Conservation (phyloP, 2,113 vertebrate species). For the Centropristis striata region DNA sequence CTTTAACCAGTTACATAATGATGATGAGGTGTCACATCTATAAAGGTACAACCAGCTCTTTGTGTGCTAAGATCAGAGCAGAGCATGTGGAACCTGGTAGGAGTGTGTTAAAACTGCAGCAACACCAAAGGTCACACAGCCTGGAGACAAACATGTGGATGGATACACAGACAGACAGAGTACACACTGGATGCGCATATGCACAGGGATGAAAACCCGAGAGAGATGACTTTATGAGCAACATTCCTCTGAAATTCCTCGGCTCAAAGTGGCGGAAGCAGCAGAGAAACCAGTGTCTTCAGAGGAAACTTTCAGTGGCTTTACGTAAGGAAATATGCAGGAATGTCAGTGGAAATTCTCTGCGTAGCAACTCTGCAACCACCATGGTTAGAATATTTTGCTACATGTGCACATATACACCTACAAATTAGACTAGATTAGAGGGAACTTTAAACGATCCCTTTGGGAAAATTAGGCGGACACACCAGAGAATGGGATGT, state of each 20-base stretch:
- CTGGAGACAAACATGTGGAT: background rate
- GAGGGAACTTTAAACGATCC: background rate
- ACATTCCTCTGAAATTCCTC: constrained; percentile 73
- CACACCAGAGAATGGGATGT: background rate
- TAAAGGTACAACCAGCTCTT: constrained; percentile 55
- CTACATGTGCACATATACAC: background rate
- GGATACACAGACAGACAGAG: background rate
- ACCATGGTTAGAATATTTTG: constrained; percentile 1
- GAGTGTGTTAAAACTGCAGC: constrained; percentile 54
- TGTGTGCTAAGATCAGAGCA: constrained; percentile 53
- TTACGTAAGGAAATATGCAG: constrained; percentile 31
- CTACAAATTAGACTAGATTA: constrained; percentile 24
- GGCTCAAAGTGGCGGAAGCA: constrained; percentile 56
- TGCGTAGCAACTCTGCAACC: constrained; percentile 6
- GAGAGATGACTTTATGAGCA: constrained; percentile 58
- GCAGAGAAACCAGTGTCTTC: constrained; percentile 51
- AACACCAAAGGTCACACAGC: constrained; percentile 45
- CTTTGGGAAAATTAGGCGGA: background rate
- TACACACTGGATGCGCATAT: background rate
- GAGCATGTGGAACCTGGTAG: constrained; percentile 42
- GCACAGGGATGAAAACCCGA: background rate
- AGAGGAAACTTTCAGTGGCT: constrained; percentile 27
- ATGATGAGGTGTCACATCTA: constrained; percentile 44
- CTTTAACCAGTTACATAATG: constrained; percentile 23
- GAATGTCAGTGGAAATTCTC: constrained; percentile 37